Percentiles rank a stretch among this genome's conserved stretches.
phyloP scores from a whole-genome alignment of 2,797 vertebrate genomes.

The Hypotaenidia philippensis region DNA sequence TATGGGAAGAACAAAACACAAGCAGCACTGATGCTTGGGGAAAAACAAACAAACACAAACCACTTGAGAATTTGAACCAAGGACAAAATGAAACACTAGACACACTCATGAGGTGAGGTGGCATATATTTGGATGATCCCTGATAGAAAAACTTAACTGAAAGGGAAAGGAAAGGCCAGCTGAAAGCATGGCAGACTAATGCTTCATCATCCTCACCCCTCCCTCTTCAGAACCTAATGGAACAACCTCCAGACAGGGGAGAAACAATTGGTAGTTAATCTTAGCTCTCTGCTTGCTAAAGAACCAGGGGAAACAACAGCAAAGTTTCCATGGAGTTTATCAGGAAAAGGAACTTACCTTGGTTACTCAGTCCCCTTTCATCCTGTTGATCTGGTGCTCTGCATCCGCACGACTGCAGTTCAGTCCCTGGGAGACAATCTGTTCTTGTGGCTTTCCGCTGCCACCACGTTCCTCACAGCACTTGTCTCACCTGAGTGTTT shows the following conservation, averaged over 20 bases:
- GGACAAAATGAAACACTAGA: conserved; percentile 45
- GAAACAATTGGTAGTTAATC: neutral
- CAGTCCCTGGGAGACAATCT: neutral
- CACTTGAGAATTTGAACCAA: conserved; percentile 32
- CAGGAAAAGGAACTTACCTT: neutral
- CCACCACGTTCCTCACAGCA: neutral
- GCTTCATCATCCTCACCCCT: neutral
- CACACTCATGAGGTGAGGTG: neutral
- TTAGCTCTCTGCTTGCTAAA: neutral
- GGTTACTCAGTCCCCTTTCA: neutral
- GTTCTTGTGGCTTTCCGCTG: neutral
- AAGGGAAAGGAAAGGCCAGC: neutral
- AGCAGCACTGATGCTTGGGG: neutral
- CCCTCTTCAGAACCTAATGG: neutral
- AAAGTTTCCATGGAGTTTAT: neutral
- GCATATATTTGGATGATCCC: neutral
- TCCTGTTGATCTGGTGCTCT: neutral
- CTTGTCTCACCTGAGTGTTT: neutral
- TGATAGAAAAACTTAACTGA: neutral
- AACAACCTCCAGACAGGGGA: neutral
- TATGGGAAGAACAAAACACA: conserved; percentile 30
- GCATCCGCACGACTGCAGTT: neutral
- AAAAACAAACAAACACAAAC: neutral
- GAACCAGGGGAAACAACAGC: neutral
- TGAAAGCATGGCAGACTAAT: neutral